Evolutionary conservation across 2,797 vertebrate species (phyloP).

Genomic region (Protosalanx chinensis): DNA sequence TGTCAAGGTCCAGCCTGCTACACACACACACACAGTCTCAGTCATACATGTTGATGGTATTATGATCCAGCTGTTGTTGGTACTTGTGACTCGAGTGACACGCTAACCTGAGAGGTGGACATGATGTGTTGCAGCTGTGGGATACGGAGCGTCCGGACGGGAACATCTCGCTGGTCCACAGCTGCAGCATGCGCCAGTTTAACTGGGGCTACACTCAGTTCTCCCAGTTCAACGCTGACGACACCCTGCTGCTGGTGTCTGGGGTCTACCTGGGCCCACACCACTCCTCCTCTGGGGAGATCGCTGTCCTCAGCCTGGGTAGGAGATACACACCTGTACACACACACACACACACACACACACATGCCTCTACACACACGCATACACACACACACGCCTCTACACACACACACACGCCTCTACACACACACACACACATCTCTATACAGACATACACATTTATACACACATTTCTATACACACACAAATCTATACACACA

Average conservation of each 20-base stretch:
- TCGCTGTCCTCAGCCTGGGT: slow-evolving; percentile 95
- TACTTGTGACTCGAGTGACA: background rate
- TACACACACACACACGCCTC: no score
- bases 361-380: no score
- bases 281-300: slow-evolving; percentile 91
- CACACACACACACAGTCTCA: background rate
- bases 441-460: no score
- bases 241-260: slow-evolving; percentile 90
- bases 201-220: slow-evolving; percentile 99
- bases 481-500: no score
- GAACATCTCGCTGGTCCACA: slow-evolving; percentile 86
- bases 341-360: background rate
- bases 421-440: no score
- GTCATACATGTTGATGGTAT: no score
- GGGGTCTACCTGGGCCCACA: slow-evolving; percentile 94
- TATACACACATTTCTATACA: no score
- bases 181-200: slow-evolving; percentile 91
- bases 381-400: no score
- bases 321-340: slow-evolving; percentile 24
- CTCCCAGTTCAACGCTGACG: slow-evolving; percentile 96
- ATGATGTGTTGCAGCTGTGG: slow-evolving; percentile 79
- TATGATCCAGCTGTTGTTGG: background rate
- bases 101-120: slow-evolving; percentile 3
- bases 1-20: slow-evolving; percentile 79
- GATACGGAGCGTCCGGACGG: slow-evolving; percentile 80